phyloP scores from a whole-genome alignment of 2,888 invertebrate genomes.

The Smittia aterrima region DNA sequence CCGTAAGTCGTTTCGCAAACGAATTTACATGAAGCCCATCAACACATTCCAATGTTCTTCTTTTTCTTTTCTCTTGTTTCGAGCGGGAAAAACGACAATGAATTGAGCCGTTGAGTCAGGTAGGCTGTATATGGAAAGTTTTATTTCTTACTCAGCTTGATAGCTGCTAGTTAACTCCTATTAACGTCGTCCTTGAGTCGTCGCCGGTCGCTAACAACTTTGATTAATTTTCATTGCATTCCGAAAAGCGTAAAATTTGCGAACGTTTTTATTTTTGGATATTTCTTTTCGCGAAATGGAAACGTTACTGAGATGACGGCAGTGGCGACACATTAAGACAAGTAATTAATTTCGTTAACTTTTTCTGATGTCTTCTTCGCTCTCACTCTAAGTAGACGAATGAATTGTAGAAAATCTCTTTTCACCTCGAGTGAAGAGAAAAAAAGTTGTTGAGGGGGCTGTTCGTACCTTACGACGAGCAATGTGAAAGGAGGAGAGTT shows the following conservation, averaged over 20 bases:
- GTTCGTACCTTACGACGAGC: too few relatives aligned
- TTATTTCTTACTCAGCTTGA: too few relatives aligned
- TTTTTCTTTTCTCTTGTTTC: not conserved
- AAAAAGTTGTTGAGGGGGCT: not conserved
- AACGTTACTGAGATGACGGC: not conserved
- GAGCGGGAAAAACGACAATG: not conserved
- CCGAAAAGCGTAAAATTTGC: not conserved
- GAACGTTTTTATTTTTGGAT: slow-evolving; percentile 3
- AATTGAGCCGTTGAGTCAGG: not conserved
- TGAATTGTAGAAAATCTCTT: not conserved
- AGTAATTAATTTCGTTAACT: not conserved
- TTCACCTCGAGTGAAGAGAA: not conserved
- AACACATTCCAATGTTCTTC: too few relatives aligned
- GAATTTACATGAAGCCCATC: too few relatives aligned
- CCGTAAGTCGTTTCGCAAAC: too few relatives aligned
- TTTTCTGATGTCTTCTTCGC: not conserved
- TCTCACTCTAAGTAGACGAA: not conserved
- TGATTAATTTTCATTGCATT: not conserved
- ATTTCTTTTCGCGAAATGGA: not conserved
- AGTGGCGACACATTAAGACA: not conserved
- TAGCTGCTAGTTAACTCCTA: not conserved
- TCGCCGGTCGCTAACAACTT: not conserved
- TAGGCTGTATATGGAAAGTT: too few relatives aligned
- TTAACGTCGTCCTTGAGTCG: not conserved
- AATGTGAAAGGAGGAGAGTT: too few relatives aligned